Conservation (phyloP, 2,888 invertebrate species). For the Platynereis dumerilii region DNA sequence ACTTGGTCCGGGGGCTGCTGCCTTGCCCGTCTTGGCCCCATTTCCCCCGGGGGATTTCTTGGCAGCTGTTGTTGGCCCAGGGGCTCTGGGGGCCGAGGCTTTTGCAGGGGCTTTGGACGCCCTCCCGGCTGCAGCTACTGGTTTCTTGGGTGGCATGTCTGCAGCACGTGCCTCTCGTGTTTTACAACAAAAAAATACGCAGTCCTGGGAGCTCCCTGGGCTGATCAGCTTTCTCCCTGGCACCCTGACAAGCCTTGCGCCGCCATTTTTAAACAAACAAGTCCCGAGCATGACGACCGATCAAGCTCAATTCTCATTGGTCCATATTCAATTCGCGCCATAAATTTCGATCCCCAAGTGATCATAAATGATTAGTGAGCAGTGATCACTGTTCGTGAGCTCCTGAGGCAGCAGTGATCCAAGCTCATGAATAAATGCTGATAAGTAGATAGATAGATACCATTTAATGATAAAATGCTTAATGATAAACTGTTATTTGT, state of each 20-base stretch:
- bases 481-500: too few species aligned
- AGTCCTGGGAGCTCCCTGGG: too few species aligned
- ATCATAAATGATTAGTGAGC: too few species aligned
- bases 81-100: slow-evolving; percentile 9
- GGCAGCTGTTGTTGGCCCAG: slow-evolving; percentile 1
- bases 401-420: too few species aligned
- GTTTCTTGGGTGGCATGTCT: slow-evolving; percentile 24
- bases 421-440: too few species aligned
- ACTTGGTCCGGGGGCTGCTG: background rate
- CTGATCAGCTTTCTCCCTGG: background rate
- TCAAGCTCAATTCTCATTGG: slow-evolving; percentile 14
- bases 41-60: slow-evolving; percentile 10
- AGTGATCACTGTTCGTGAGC: too few species aligned
- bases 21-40: background rate
- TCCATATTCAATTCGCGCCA: slow-evolving; percentile 1
- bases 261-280: slow-evolving; percentile 29
- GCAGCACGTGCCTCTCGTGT: too few species aligned
- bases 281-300: slow-evolving; percentile 25
- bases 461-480: too few species aligned
- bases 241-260: background rate
- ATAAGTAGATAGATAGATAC: too few species aligned
- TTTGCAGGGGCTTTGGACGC: background rate
- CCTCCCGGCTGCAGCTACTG: background rate
- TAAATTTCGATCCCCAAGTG: too few species aligned
- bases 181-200: too few species aligned